Evolutionary conservation across 2,888 invertebrate genomes (phyloP).

Genomic region (Tanypteryx hageni): DNA sequence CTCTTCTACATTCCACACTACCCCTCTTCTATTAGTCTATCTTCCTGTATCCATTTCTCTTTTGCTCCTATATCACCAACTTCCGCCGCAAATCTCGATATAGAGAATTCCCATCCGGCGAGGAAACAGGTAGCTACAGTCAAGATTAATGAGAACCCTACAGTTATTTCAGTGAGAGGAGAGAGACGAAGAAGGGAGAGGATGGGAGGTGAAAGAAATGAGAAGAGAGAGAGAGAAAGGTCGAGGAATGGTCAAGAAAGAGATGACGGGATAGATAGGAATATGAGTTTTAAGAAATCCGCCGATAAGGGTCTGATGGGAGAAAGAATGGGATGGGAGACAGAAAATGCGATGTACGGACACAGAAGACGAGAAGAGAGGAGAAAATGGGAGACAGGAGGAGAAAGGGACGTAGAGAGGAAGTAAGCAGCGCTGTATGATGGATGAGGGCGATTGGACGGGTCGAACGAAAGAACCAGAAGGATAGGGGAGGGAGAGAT

Average conservation of each 20-base stretch:
- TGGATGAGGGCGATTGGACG: too few relatives aligned
- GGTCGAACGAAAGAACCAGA: too few relatives aligned
- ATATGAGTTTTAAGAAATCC: neutral
- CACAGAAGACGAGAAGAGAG: too few relatives aligned
- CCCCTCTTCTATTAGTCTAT: neutral
- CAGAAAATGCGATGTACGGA: too few relatives aligned
- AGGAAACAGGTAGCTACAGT: constrained; percentile 4
- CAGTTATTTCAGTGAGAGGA: neutral
- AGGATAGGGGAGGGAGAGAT: constrained; percentile 22
- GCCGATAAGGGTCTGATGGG: too few relatives aligned
- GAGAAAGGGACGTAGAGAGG: too few relatives aligned
- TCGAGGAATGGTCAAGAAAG: neutral
- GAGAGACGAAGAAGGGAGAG: neutral
- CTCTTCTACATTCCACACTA: neutral
- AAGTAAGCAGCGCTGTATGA: too few relatives aligned
- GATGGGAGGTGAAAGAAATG: constrained; percentile 41
- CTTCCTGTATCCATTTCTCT: neutral
- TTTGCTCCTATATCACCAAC: neutral
- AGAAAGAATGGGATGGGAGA: too few relatives aligned
- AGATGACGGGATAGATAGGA: neutral
- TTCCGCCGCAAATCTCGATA: too few relatives aligned
- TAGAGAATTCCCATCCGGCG: constrained; percentile 8
- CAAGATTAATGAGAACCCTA: constrained; percentile 18
- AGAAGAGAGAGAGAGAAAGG: neutral
- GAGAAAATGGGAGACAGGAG: too few relatives aligned